A percentile compares a stretch with the other conserved stretches of the same genome.
Conservation (phyloP, 2,113 vertebrate genomes). For the Anser cygnoides region DNA sequence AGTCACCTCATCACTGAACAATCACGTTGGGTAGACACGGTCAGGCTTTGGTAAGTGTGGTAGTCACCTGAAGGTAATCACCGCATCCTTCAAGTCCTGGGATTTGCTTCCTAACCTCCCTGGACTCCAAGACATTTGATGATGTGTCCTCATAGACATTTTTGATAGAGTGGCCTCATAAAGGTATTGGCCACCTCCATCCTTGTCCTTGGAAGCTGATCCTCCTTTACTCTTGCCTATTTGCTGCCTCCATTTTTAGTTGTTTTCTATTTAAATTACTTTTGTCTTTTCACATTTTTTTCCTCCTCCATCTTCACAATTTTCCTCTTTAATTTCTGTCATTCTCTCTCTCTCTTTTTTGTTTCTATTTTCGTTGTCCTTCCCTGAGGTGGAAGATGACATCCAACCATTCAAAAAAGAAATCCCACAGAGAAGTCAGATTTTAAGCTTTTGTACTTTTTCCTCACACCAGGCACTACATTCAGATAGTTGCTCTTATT, state of each 20-base stretch:
- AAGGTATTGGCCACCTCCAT: neutral
- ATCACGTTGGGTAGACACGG: neutral
- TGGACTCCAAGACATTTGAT: neutral
- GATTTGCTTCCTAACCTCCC: neutral
- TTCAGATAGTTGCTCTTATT: neutral
- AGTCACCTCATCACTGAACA: neutral
- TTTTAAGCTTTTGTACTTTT: neutral
- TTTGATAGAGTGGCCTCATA: neutral
- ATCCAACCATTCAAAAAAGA: neutral
- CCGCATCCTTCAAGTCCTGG: neutral
- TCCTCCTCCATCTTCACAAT: neutral
- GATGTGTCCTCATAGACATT: too few relatives aligned
- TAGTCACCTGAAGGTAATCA: neutral
- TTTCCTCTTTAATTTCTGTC: neutral
- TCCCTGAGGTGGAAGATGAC: neutral
- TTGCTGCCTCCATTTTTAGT: neutral
- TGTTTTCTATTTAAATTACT: neutral
- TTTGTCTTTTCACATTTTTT: neutral
- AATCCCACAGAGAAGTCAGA: neutral
- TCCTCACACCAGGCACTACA: neutral
- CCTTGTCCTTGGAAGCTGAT: neutral
- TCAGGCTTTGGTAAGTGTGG: neutral
- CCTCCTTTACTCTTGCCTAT: neutral
- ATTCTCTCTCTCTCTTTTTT: neutral
- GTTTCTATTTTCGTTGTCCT: neutral